Base-by-base conservation (phyloP, 2,888 invertebrate species). In the Achlya flavicornis region DNA sequence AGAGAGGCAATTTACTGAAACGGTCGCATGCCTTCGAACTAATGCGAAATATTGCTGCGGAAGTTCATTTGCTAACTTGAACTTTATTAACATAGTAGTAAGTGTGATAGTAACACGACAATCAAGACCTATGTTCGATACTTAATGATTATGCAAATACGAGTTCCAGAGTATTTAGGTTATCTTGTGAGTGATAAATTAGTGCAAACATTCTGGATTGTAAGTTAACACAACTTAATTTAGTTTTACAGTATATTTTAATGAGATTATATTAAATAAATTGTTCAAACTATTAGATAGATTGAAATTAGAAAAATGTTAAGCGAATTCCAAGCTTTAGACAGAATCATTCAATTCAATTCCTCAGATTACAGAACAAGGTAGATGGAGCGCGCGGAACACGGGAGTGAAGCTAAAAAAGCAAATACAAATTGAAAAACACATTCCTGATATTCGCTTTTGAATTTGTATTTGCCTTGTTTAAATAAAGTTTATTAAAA, bases 1-100 rank as follows among this genome's bases (percentile, higher is more conserved):
- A 89, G 89, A 90, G 86, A 86, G 88, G 87, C 83, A 87, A 88
- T 90, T 90, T 88, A 85, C 82, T 87, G 79, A 85, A 88, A 89
- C 83, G 84, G 81, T 84, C 85, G 74, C 74, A 80, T 80, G 83
- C 83, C 82, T 86, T 84, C 80, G 78, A 84, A 84, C 86, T 88
- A 87, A 88, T 86, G 80, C 87, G 78, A 85, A 88, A 85, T 88
- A 89, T 86, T 83, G 80, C 77, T 19, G 70, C 72, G 68, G 60
- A 58, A 64, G 60, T 68, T 75, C 78, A 72, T 74, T 66, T 70
- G 71, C 73, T 68, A 85, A 81, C 76, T 66, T 79, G 67, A 65
- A 64, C 82, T 70, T 67, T 84, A 84, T 79, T 64, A 63, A 63
- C 64, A 69, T 61, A 61, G 58, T 6, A 57, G 63, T 68, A 79